Base-by-base conservation (phyloP, 2,797 vertebrate species). In the Phyllotis vaccarum region DNA sequence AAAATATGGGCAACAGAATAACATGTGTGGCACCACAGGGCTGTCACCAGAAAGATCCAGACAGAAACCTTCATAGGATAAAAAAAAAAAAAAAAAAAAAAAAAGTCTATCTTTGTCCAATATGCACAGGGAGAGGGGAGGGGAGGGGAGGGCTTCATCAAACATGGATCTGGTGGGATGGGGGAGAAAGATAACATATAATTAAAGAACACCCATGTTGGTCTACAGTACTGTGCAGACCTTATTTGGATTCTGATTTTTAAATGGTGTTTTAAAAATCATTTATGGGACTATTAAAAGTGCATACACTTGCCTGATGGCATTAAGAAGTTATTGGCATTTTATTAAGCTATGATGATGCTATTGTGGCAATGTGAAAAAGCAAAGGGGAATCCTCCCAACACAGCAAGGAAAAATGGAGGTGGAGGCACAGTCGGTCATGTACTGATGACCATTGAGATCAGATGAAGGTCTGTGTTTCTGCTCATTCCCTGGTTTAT, bases 231-330 rank as follows among this genome's bases (percentile, higher is more conserved):
- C 19, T 54, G 49, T 70, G 66, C 43, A 46, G 19, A 29, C 43
- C 58, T 40, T 56, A 66, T 80, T 58, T 34, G 89, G 58, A 91
- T 72, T 95, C 82, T 86, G 29, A 79, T 79, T 92, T 68, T 89
- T 91, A 91, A 80, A 87, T 72, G 46, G 60, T 74, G 49, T 72
- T 82, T 54, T 0, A 74, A 72, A 89, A 86, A 40, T 66, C 64
- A 66, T 52, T 49, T 85, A 66, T n/a, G 62, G 62, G 31, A 52
- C 82, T 58, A 46, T 43, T 70, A 22, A 56, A 91, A 24, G 62
- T 80, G 40, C 60, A n/a, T 90, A 78, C 43, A 56, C n/a, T 89
- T 58, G 46, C 4, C 29, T 17, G 88, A n/a, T 79, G 70, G 52
- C 75, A 86, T 37, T 75, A 80, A 89, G 60, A 82, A 79, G 79